Conservation (phyloP, 2,113 vertebrate species). For the Lethenteron reissneri region DNA sequence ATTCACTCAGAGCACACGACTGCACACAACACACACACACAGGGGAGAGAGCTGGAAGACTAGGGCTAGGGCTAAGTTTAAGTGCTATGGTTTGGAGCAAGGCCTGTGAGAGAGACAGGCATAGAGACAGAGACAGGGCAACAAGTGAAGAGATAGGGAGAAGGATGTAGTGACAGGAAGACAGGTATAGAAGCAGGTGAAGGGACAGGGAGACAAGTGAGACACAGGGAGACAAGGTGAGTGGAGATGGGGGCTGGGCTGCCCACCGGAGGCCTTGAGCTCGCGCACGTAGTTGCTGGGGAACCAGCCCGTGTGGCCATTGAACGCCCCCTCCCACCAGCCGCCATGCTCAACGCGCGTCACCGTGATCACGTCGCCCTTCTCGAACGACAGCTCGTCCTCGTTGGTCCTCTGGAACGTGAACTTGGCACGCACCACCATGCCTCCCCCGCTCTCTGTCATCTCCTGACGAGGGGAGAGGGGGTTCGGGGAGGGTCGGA, state of each 20-base stretch:
- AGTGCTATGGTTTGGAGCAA: too few species aligned
- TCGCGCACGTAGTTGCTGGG: conserved; percentile 94
- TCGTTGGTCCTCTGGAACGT: conserved; percentile 95
- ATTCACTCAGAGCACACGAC: too few species aligned
- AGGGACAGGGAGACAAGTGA: too few species aligned
- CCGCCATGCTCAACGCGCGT: conserved; percentile 82
- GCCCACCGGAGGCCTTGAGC: conserved; percentile 45
- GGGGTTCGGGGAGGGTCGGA: too few species aligned
- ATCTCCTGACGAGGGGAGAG: conserved; percentile 47
- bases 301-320: conserved; percentile 80
- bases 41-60: too few species aligned
- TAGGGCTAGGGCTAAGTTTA: too few species aligned
- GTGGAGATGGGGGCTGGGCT: neutral
- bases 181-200: too few species aligned
- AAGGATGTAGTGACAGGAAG: too few species aligned
- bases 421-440: conserved; percentile 78
- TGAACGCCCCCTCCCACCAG: conserved; percentile 83
- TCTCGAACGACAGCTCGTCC: conserved; percentile 78
- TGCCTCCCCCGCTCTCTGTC: conserved; percentile 68
- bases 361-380: conserved; percentile 78
- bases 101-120: too few species aligned
- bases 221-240: neutral
- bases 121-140: too few species aligned
- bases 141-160: too few species aligned
- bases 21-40: too few species aligned